Percentiles rank a stretch among this genome's conserved stretches.
phyloP scores from a whole-genome alignment of 1,140 invertebrate genomes.

The Uloborus diversus region DNA sequence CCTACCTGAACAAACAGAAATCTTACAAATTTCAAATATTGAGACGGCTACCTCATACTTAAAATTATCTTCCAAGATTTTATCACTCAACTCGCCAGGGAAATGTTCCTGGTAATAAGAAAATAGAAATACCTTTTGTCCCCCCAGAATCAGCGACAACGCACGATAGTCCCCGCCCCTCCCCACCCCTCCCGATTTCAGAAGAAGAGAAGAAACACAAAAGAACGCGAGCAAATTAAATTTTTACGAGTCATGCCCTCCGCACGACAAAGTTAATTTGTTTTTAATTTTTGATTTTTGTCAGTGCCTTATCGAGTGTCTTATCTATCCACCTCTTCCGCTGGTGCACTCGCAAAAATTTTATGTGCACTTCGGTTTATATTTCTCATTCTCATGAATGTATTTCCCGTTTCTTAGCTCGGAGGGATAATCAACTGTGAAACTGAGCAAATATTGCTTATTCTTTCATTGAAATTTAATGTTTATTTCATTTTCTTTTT shows the following conservation, averaged over 20 bases:
- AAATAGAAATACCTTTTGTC: too few relatives aligned
- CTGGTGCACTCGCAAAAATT: not conserved
- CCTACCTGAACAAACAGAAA: too few relatives aligned
- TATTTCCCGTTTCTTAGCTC: not conserved
- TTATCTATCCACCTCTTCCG: slow-evolving; percentile 19
- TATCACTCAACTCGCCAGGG: too few relatives aligned
- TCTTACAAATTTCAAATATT: too few relatives aligned
- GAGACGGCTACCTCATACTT: too few relatives aligned
- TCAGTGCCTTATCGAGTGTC: slow-evolving; percentile 23
- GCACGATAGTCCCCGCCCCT: too few relatives aligned
- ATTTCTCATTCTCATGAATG: not conserved
- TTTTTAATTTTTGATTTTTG: slow-evolving; percentile 46
- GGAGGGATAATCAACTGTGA: slow-evolving; percentile 10
- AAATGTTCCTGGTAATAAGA: too few relatives aligned
- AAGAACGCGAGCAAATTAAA: slow-evolving; percentile 25
- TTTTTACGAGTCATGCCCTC: slow-evolving; percentile 27
- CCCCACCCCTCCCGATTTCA: too few relatives aligned
- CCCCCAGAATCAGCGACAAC: too few relatives aligned
- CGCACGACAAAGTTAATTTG: slow-evolving; percentile 12
- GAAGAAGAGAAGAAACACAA: not conserved
- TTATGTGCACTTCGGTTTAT: slow-evolving; percentile 9
- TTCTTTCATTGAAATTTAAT: not conserved
- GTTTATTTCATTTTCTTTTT: slow-evolving; percentile 8
- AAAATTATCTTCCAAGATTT: too few relatives aligned
- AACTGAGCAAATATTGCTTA: slow-evolving; percentile 12